These are phyloP conservation scores for Corythornis leucogaster DNA, from an alignment of 2,797 vertebrate genomes.

Conservation along the genomic window DNA sequence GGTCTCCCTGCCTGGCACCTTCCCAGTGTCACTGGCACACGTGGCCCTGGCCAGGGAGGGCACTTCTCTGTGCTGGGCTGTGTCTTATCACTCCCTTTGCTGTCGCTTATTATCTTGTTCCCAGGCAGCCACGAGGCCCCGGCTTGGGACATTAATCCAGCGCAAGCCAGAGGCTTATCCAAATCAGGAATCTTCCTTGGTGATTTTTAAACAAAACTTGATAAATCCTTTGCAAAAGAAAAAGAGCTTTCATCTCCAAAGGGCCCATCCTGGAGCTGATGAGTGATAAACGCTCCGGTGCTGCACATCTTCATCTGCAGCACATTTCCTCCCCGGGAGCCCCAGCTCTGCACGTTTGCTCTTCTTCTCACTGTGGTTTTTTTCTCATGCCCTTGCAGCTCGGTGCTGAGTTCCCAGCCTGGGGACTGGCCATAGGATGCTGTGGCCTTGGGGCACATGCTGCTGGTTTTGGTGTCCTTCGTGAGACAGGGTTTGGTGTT, in stretches of 20 bases:
- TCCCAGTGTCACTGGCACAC: neutral
- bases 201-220: slow-evolving; percentile 14
- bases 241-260: neutral
- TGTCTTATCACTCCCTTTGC: neutral
- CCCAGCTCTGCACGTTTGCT: accelerated
- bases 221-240: neutral
- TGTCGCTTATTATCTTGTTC: neutral
- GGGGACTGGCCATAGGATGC: accelerated
- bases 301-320: neutral
- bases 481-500: neutral
- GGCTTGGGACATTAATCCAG: neutral
- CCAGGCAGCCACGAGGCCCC: neutral
- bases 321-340: neutral
- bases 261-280: neutral
- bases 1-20: no score
- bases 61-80: accelerated
- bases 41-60: neutral
- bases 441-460: neutral
- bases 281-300: neutral
- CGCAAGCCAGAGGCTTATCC: neutral
- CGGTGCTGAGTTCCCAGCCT: neutral
- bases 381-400: neutral
- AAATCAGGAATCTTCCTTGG: neutral
- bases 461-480: neutral
- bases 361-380: accelerated